Conservation (phyloP, 2,888 invertebrate species). For the Pseudeuparius sepicola region DNA sequence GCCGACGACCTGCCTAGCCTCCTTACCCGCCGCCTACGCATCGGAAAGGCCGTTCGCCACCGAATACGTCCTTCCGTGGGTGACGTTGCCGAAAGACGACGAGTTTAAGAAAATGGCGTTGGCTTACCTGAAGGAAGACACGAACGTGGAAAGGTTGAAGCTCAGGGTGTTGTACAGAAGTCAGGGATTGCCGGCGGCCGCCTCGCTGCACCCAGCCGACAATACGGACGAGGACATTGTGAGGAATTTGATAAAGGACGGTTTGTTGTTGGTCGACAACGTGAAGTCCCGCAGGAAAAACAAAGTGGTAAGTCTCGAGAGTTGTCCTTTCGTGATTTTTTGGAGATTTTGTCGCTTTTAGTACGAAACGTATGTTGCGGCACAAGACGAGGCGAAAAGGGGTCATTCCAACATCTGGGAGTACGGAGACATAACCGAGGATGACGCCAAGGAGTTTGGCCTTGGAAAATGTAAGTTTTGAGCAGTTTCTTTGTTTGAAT, state of each 20-base stretch:
- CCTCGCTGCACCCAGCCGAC: conserved; percentile 44
- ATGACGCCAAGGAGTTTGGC: conserved; percentile 72
- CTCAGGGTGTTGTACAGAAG: conserved; percentile 75
- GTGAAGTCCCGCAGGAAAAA: conserved; percentile 72
- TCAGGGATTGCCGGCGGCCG: conserved; percentile 44
- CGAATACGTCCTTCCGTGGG: conserved; percentile 80
- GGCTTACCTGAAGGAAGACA: conserved; percentile 43
- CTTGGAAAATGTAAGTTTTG: conserved; percentile 35
- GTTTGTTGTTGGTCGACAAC: conserved; percentile 71
- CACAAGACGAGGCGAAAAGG: conserved; percentile 79
- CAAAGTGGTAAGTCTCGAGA: conserved; percentile 49
- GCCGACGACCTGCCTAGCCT: conserved; percentile 57
- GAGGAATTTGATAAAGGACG: conserved; percentile 75
- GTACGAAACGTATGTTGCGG: conserved; percentile 70
- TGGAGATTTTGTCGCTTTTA: conserved; percentile 32
- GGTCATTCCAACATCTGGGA: conserved; percentile 89
- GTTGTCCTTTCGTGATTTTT: conserved; percentile 5
- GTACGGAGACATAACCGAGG: conserved; percentile 97
- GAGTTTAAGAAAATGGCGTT: conserved; percentile 63
- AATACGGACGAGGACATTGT: conserved; percentile 56
- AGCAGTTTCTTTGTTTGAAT: too few species aligned
- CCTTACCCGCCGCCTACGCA: conserved; percentile 67
- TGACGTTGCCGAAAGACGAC: conserved; percentile 75
- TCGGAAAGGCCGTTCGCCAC: conserved; percentile 69
- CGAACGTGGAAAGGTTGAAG: conserved; percentile 64